Conservation (phyloP, 2,888 invertebrate genomes). For the Drosophila prostipennis region DNA sequence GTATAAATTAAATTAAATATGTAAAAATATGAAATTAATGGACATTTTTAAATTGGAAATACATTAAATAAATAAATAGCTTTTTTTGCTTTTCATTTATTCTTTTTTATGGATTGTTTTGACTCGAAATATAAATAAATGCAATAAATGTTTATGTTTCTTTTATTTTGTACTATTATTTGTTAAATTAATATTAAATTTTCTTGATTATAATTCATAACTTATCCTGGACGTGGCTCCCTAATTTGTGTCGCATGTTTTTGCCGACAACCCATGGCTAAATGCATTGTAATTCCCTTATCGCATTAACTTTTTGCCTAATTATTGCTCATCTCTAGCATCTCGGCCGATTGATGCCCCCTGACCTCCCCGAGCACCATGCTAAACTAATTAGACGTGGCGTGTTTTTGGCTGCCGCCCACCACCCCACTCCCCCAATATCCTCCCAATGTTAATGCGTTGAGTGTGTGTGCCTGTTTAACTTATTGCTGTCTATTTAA, state of each 20-base stretch:
- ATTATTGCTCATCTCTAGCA: constrained; percentile 57
- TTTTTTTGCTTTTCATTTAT: no score
- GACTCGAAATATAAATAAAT: no score
- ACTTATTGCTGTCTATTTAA: constrained; percentile 81
- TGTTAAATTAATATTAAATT: no score
- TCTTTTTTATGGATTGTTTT: no score
- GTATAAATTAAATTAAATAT: no score
- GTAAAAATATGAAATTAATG: no score
- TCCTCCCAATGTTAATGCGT: constrained; percentile 15
- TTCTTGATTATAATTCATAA: constrained; percentile 20
- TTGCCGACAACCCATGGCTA: constrained; percentile 4
- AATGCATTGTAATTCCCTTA: constrained; percentile 34
- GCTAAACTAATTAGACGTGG: constrained; percentile 76
- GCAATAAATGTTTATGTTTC: no score
- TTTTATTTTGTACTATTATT: no score
- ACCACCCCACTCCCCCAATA: not conserved
- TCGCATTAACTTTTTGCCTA: constrained; percentile 37
- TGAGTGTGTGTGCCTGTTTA: constrained; percentile 70
- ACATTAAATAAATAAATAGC: no score
- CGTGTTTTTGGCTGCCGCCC: constrained; percentile 68
- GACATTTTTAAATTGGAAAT: no score
- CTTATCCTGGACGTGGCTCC: constrained; percentile 15
- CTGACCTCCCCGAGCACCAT: constrained; percentile 15
- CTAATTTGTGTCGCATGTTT: constrained; percentile 22
- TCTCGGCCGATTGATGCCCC: constrained; percentile 16